Base-by-base conservation (phyloP, 1,140 invertebrate genomes). In the Papilio helenus region DNA sequence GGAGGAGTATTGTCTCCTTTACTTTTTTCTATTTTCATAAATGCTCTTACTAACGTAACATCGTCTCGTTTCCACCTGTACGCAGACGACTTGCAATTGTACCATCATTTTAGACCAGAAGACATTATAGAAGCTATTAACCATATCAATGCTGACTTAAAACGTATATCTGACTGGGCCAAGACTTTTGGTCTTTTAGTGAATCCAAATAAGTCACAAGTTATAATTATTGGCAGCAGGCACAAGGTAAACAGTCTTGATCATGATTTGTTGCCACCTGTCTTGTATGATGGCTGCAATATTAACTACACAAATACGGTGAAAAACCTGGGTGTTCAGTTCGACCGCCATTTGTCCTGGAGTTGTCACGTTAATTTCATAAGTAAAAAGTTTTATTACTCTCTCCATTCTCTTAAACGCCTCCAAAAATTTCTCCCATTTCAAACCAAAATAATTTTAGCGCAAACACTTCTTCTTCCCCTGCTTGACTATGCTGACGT, bases 401-500 rank as follows among this genome's bases (percentile, higher is more conserved):
- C 55, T 20, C 55, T 58, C 5, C 55, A 58, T 58, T 58, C 20
- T 18, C 49, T 51, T 16, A 51, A 51, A 51, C 18, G 49, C 16
- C 49, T 51, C 49, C 49, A 51, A n/a, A 58, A 20, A 18, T 55
- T 55, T 55, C 51, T 55, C 7, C 51, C 51, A 3, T n/a, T n/a
- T 55, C 51, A 55, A 55, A 55, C 51, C n/a, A 55, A 55, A 55
- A n/a, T 55, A n/a, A 55, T 20, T 20, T 55, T 55, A 55, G n/a
- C 51, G n/a, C 51, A 55, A 18, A 20, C 51, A 3, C 51, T 55
- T n/a, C 51, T 55, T 2, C 51, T 55, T 7, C 51, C 51, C 9
- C 18, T 55, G 51, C 51, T 55, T 18, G 51, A 55, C n/a, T 55
- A 55, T 20, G 55, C 14, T 20, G 55, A 58, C 23, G 55, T 58